These are phyloP conservation scores for Dinoponera quadriceps DNA, from an alignment of 1,140 invertebrate species.

Conservation along the genomic window DNA sequence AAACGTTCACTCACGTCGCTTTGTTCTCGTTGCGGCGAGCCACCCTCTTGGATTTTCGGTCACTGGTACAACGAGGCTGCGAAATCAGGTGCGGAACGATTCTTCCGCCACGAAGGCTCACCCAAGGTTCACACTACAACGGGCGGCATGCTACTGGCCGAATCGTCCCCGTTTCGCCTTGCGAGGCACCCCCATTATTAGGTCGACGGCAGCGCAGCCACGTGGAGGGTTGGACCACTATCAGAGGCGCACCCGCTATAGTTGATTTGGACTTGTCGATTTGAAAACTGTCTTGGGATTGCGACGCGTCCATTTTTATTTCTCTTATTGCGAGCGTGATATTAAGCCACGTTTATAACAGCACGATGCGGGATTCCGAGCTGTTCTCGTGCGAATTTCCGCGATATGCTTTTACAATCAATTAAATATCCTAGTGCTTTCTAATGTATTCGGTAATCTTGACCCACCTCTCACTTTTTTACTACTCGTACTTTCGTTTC, in stretches of 20 bases:
- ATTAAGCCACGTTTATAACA: neutral
- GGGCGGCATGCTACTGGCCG: slow-evolving; percentile 77
- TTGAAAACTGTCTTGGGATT: slow-evolving; percentile 15
- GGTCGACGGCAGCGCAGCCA: slow-evolving; percentile 78
- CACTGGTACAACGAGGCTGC: neutral
- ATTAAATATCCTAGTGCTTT: too few species aligned
- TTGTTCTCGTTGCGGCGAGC: neutral
- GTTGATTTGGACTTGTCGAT: slow-evolving; percentile 51
- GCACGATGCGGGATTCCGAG: too few species aligned
- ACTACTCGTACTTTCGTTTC: too few species aligned
- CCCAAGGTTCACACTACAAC: slow-evolving; percentile 69
- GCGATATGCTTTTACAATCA: too few species aligned
- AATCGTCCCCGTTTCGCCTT: slow-evolving; percentile 67
- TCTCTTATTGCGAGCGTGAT: neutral
- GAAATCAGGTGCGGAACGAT: slow-evolving; percentile 2
- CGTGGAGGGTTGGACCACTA: slow-evolving; percentile 73
- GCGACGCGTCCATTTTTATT: slow-evolving; percentile 9
- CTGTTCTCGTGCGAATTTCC: too few species aligned
- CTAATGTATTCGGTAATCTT: too few species aligned
- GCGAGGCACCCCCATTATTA: slow-evolving; percentile 65
- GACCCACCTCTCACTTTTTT: too few species aligned
- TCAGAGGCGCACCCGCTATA: slow-evolving; percentile 8
- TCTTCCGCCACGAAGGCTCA: slow-evolving; percentile 13
- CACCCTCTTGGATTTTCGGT: neutral
- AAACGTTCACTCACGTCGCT: slow-evolving; percentile 2